Base-by-base conservation (phyloP, 1,140 invertebrate species). In the Hydropsyche tenuis region DNA sequence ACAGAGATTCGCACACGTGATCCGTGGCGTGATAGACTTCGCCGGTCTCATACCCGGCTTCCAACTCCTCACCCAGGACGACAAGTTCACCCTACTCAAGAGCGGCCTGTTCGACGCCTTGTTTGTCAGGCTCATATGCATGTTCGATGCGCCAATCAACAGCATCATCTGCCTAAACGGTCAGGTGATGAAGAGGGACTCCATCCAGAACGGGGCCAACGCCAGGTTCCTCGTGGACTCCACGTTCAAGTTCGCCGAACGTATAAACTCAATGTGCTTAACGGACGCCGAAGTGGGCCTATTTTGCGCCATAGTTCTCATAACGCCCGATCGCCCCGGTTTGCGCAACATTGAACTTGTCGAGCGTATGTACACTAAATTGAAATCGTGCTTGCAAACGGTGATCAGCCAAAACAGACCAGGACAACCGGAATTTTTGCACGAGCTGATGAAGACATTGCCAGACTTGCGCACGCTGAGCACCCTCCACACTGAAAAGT, bases 31-130 rank as follows among this genome's bases (percentile, higher is more conserved):
- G 1, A 96, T 99, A 53, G 96, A 97, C 81, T 99, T 99, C 83
- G 97, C 97, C 77, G 98, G 98, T 81, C 91, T 95, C 76, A 96
- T 99, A 78, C 97, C 97, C 73, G 97, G 97, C 66, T 99, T 99
- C 87, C 90, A 93, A 77, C 87, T 96, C 70, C 89, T 99, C 64
- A 91, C 96, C 20, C 95, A 98, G 85, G 96, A 98, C 80, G 97
- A 99, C 82, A 96, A 98, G 85, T 96, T 99, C 78, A 97, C 95
- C 69, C 87, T 99, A 27, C 88, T 99, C 69, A 99, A 99, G 85
- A 96, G 95, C 69, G 95, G 95, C 20, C 94, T 97, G 9, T 97
- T 97, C 81, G 96, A 97, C 85, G 95, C 96, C 53, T 85, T 98
- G 4, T 91, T 97, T 74, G 95, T 98, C 79, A 89, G 96, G 66